Conservation (phyloP, 2,797 vertebrate genomes). For the Epinephelus awoara region DNA sequence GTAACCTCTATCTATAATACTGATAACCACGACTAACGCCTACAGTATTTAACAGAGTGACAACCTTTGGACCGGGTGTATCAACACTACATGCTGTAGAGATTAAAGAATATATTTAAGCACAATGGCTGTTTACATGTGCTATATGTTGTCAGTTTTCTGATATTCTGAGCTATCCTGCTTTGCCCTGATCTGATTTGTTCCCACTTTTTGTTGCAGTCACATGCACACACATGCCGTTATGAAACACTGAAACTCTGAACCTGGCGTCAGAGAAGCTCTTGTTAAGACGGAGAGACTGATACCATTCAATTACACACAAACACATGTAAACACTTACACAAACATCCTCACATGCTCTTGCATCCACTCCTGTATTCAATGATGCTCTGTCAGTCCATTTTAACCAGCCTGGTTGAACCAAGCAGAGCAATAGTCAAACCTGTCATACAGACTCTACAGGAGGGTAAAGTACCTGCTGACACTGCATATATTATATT, state of each 20-base stretch:
- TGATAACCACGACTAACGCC: too few relatives aligned
- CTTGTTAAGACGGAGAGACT: slow-evolving; percentile 17
- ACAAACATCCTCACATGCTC: slow-evolving; percentile 3
- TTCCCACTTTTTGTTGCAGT: background rate
- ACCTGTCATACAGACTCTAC: background rate
- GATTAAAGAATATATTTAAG: too few relatives aligned
- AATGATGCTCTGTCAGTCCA: slow-evolving; percentile 14
- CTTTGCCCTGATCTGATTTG: background rate
- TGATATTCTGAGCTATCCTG: background rate
- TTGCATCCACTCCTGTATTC: background rate
- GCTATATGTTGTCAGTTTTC: background rate
- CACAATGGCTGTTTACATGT: background rate
- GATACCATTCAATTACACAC: slow-evolving; percentile 18
- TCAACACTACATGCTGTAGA: too few relatives aligned
- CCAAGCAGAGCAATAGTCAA: background rate
- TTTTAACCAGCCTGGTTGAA: background rate
- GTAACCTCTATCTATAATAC: too few relatives aligned
- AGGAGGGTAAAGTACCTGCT: slow-evolving; percentile 6
- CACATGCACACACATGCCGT: background rate
- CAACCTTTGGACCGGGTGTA: too few relatives aligned
- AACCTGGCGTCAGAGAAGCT: slow-evolving; percentile 6
- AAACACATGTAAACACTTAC: slow-evolving; percentile 17
- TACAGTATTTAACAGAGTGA: too few relatives aligned
- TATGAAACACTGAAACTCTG: slow-evolving; percentile 1
- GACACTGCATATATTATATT: slow-evolving; percentile 24